phyloP scores from a whole-genome alignment of 2,797 vertebrate genomes.

The Hipposideros larvatus region DNA sequence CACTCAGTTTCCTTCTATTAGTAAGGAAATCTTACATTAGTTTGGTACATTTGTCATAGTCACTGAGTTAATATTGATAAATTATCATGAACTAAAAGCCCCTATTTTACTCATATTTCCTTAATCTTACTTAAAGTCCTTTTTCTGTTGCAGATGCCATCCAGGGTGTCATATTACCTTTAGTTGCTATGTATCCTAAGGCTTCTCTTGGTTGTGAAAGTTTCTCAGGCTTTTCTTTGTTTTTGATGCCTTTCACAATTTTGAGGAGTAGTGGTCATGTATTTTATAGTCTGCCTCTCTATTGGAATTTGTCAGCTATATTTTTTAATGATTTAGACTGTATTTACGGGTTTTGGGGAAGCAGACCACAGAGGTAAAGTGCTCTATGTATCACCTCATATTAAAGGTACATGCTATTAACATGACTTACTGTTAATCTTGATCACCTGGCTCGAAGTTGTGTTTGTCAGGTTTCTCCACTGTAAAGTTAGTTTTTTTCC shows the following conservation, averaged over 20 bases:
- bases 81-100: background rate
- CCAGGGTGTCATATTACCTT: background rate
- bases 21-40: background rate
- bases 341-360: background rate
- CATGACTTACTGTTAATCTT: background rate
- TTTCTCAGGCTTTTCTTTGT: background rate
- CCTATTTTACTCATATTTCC: background rate
- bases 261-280: background rate
- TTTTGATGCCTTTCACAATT: background rate
- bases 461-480: background rate
- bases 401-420: background rate
- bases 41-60: background rate
- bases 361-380: background rate
- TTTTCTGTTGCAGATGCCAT: background rate
- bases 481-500: background rate
- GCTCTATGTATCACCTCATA: background rate
- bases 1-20: background rate
- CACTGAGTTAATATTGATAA: background rate
- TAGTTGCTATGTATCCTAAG: background rate
- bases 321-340: background rate
- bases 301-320: background rate
- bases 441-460: background rate
- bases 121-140: background rate
- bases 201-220: background rate
- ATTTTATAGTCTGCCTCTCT: background rate